These are phyloP conservation scores for Troglohyphantes excavatus DNA, from an alignment of 2,888 invertebrate genomes.

Conservation along the genomic window DNA sequence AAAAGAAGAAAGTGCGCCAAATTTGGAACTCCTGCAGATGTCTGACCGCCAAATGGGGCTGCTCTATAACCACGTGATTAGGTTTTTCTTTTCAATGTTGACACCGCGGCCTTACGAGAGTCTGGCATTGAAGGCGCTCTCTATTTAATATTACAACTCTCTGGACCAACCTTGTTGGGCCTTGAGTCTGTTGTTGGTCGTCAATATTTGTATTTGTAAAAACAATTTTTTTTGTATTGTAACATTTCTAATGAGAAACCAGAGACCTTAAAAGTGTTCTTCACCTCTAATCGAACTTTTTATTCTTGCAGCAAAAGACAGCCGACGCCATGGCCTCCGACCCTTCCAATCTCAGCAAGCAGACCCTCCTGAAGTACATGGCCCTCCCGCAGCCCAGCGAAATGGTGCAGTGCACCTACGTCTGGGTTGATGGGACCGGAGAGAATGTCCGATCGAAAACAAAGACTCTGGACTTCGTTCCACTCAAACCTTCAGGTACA, in stretches of 20 bases:
- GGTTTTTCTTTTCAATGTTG: no score
- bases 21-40: no score
- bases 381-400: constrained; percentile 90
- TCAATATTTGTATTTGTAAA: not conserved
- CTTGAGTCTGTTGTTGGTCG: no score
- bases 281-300: constrained; percentile 4
- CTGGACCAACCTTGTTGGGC: no score
- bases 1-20: no score
- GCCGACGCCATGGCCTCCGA: constrained; percentile 66
- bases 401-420: constrained; percentile 91
- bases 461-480: constrained; percentile 91
- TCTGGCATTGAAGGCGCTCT: no score
- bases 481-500: constrained; percentile 85
- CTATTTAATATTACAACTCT: no score
- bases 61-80: no score
- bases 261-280: no score
- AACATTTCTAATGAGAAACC: not conserved
- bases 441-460: constrained; percentile 94
- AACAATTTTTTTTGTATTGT: constrained; percentile 7
- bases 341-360: constrained; percentile 47
- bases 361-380: constrained; percentile 85
- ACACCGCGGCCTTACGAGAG: no score
- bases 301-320: constrained; percentile 54
- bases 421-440: constrained; percentile 97
- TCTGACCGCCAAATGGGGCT: no score